These are phyloP conservation scores for Macrotrachela quadricornifera DNA, from an alignment of 1,140 invertebrate genomes.

Conservation along the genomic window DNA sequence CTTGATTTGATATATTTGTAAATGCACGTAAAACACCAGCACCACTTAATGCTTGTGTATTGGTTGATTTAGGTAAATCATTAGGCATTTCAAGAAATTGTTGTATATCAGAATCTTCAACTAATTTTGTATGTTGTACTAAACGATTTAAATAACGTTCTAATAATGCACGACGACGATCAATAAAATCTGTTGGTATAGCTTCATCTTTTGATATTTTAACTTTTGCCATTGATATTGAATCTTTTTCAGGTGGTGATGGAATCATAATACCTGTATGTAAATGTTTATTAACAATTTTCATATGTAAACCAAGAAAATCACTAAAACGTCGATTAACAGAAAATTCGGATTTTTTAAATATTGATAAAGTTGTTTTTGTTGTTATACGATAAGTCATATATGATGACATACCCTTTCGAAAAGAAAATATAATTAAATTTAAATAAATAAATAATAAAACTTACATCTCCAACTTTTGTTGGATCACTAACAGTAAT, in stretches of 20 bases:
- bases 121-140: constrained; percentile 63
- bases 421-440: too few species aligned
- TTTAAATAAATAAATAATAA: too few species aligned
- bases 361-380: constrained; percentile 35
- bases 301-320: constrained; percentile 84
- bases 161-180: constrained; percentile 58
- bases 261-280: constrained; percentile 79
- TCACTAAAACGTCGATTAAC: constrained; percentile 83
- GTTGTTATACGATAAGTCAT: constrained; percentile 51
- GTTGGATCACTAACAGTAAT: constrained; percentile 70
- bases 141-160: constrained; percentile 76
- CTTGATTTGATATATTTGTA: constrained; percentile 84
- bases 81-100: constrained; percentile 82
- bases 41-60: constrained; percentile 79
- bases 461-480: constrained; percentile 59
- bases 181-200: constrained; percentile 54
- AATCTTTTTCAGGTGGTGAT: constrained; percentile 91
- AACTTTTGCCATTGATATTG: constrained; percentile 79
- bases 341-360: constrained; percentile 55
- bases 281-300: constrained; percentile 77
- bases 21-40: constrained; percentile 76
- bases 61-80: constrained; percentile 79
- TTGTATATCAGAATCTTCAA: constrained; percentile 77
- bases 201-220: constrained; percentile 58
- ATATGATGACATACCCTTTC: constrained; percentile 67